phyloP scores from a whole-genome alignment of 2,113 vertebrate species.

The Zapornia atra region DNA sequence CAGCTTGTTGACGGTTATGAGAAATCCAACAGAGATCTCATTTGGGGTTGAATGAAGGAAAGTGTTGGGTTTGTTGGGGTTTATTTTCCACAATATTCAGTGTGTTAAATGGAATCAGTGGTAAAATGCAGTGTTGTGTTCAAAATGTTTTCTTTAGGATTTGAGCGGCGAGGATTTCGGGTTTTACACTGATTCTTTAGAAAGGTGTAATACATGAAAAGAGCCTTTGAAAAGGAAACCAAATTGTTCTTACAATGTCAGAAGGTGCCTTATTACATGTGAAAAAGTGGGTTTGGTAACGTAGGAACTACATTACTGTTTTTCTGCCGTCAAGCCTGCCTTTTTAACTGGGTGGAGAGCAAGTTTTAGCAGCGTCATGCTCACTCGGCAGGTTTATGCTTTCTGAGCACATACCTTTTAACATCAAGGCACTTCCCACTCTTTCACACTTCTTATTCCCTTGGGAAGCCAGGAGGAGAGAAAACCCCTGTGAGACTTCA shows the following conservation, averaged over 20 bases:
- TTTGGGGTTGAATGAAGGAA: not conserved
- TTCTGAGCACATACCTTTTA: not conserved
- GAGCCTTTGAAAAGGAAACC: not conserved
- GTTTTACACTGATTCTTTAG: not conserved
- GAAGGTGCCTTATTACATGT: not conserved
- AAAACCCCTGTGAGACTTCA: not conserved
- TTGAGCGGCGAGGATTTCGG: not conserved
- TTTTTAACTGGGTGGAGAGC: not conserved
- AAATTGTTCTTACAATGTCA: not conserved
- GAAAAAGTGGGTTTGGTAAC: not conserved
- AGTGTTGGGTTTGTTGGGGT: not conserved
- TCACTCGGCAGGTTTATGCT: not conserved
- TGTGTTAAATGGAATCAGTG: not conserved
- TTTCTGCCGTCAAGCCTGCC: not conserved
- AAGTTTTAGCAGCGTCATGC: not conserved
- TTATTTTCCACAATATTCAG: not conserved
- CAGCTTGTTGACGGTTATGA: not conserved
- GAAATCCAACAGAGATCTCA: not conserved
- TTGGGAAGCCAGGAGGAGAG: not conserved
- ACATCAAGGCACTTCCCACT: not conserved
- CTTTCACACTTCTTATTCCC: not conserved
- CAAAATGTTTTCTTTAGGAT: not conserved
- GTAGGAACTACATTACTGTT: not conserved
- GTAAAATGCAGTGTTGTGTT: not conserved
- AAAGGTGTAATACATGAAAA: not conserved